A percentile compares a stretch with the other conserved stretches of the same genome.
Conservation (phyloP, 2,888 invertebrate genomes). For the Corythucha ciliata region DNA sequence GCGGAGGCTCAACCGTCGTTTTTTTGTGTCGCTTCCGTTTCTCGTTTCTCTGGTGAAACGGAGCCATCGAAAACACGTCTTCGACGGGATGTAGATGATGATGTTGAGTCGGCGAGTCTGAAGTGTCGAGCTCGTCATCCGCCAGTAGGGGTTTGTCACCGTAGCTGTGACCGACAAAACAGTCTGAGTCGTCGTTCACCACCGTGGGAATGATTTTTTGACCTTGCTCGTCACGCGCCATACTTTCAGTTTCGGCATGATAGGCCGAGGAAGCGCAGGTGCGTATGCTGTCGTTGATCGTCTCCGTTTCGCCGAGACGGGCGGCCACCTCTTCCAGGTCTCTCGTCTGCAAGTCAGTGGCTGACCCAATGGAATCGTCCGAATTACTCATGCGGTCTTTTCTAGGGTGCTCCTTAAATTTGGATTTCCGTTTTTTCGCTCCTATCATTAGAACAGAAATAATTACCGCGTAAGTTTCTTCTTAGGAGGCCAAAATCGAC, state of each 20-base stretch:
- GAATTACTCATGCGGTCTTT: conserved; percentile 39
- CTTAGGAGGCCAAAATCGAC: too few species aligned
- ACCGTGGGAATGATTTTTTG: conserved; percentile 40
- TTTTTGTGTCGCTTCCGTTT: conserved; percentile 24
- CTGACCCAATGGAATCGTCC: conserved; percentile 62
- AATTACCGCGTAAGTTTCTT: not conserved
- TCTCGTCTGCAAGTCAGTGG: conserved; percentile 55
- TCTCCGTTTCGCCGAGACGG: conserved; percentile 46
- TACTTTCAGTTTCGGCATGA: conserved; percentile 62
- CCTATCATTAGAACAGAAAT: not conserved
- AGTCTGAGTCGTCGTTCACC: conserved; percentile 41
- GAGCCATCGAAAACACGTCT: conserved; percentile 63
- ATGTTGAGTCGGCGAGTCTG: conserved; percentile 38
- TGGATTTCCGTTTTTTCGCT: conserved; percentile 24
- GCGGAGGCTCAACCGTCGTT: conserved; percentile 35
- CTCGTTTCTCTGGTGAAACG: conserved; percentile 44
- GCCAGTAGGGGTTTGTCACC: conserved; percentile 64
- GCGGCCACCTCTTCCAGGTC: conserved; percentile 45
- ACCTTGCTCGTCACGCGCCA: conserved; percentile 44
- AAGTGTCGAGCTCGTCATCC: conserved; percentile 66
- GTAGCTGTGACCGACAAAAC: conserved; percentile 63
- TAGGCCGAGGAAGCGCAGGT: conserved; percentile 61
- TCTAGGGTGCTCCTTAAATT: conserved; percentile 14
- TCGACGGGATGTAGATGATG: conserved; percentile 36
- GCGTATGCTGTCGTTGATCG: conserved; percentile 53